Base-by-base conservation (phyloP, 2,888 invertebrate genomes). In the Cephus nigrinus region DNA sequence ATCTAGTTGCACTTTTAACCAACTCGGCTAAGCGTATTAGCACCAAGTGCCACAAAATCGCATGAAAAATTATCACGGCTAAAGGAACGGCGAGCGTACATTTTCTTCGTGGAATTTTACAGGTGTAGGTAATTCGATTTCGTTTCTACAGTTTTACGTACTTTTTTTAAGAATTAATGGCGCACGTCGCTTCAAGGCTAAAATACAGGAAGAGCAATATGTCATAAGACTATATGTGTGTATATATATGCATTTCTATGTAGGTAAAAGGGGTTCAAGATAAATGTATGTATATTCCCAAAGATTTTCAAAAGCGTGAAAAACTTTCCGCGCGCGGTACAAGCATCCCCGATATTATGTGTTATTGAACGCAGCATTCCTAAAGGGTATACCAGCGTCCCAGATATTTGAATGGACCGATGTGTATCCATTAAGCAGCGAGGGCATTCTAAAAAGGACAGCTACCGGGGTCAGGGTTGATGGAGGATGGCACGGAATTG, bases 381-480 rank as follows among this genome's bases (percentile, higher is more conserved):
- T 55, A 23, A 55, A 33, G 74, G n/a, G 11, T 33, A 33, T 12
- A 71, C n/a, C 11, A 69, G 69, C 74, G 77, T 75, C 75, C 77
- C 40, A 77, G 71, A 69, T 77, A 77, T 77, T 75, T 71, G 69
- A 77, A 77, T 75, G 55, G 55, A 31, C 74, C 77, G 74, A 74
- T 74, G 68, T 77, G 71, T 71, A 33, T 75, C 71, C 75, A 75
- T 75, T 75, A 77, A 71, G n/a, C 68, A 40, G 9, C 34, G 12
- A 35, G 73, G 35, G 30, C n/a, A 76, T 68, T 73, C 55, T 12
- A 55, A 75, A 33, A 75, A 33, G 5, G 71, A 31, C 69, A 33
- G 71, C 12, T 12, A 71, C 32, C 31, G 31, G 71, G 33, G 71
- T 71, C 33, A 55, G 55, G 55, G 23, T 55, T 55, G 55, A 55